phyloP scores from a whole-genome alignment of 2,113 vertebrate species.

The Poicephalus meyeri region DNA sequence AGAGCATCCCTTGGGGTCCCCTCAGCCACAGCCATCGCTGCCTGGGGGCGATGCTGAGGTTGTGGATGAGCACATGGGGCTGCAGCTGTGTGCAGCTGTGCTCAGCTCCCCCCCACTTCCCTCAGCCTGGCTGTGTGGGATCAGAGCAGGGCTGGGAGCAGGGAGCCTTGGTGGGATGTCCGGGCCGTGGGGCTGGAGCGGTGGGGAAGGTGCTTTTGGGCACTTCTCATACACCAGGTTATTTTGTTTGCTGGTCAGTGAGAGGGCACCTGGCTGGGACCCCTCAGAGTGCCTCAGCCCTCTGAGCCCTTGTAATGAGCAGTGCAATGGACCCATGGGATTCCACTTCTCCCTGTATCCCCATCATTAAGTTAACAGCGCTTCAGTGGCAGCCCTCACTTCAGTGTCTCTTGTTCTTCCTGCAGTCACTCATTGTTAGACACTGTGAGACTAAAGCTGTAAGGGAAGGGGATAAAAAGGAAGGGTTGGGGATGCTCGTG shows the following conservation, averaged over 20 bases:
- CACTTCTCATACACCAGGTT: background rate
- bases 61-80: accelerated
- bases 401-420: background rate
- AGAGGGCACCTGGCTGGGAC: background rate
- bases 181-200: background rate
- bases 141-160: background rate
- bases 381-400: background rate
- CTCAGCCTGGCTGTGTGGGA: background rate
- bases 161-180: accelerated
- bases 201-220: background rate
- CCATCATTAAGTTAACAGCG: background rate
- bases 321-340: accelerated
- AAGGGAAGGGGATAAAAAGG: background rate
- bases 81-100: background rate
- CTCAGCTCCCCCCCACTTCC: too few species aligned
- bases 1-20: background rate
- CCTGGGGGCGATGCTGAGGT: background rate
- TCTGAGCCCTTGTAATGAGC: background rate
- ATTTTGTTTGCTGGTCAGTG: background rate
- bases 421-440: background rate
- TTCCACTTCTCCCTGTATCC: background rate
- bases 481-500: background rate
- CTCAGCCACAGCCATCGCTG: background rate
- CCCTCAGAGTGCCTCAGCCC: background rate
- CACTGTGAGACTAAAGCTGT: background rate